Percentiles rank a stretch among this genome's conserved stretches.
These are phyloP conservation scores for Bactericera cockerelli DNA, from an alignment of 1,140 invertebrate species.

Conservation along the genomic window DNA sequence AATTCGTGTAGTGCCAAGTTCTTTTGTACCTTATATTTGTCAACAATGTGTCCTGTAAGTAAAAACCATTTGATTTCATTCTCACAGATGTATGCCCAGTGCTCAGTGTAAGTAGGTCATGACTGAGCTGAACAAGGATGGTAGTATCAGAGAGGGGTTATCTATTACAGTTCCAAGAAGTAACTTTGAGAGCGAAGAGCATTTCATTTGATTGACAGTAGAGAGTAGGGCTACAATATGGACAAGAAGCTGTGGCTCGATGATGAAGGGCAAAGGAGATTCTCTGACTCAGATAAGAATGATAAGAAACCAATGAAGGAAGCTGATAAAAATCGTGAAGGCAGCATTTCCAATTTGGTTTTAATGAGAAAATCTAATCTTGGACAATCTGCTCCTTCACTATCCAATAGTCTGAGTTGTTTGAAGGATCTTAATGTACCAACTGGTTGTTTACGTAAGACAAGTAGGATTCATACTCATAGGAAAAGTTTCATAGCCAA, in stretches of 20 bases:
- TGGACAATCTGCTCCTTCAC: slow-evolving; percentile 80
- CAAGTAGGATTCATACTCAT: slow-evolving; percentile 42
- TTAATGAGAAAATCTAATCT: slow-evolving; percentile 75
- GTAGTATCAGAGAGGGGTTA: too few relatives aligned
- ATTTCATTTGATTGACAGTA: too few relatives aligned
- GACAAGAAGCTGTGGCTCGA: not conserved
- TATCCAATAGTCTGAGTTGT: slow-evolving; percentile 65
- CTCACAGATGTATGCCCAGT: too few relatives aligned
- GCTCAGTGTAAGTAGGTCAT: too few relatives aligned
- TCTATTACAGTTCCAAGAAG: too few relatives aligned
- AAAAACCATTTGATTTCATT: too few relatives aligned
- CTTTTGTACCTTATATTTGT: too few relatives aligned
- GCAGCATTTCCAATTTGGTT: slow-evolving; percentile 51
- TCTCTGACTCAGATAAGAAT: not conserved
- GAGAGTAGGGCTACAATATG: not conserved
- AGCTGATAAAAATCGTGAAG: slow-evolving; percentile 22
- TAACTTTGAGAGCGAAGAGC: too few relatives aligned
- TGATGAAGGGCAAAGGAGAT: not conserved
- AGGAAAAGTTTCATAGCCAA: slow-evolving; percentile 48
- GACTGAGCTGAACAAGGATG: too few relatives aligned
- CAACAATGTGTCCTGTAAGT: too few relatives aligned
- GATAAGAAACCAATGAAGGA: not conserved
- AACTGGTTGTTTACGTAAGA: slow-evolving; percentile 26
- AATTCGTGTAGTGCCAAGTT: too few relatives aligned
- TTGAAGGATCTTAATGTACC: slow-evolving; percentile 24